Evolutionary conservation across 1,140 invertebrate genomes (phyloP).

Genomic region (Micrasema longulum): DNA sequence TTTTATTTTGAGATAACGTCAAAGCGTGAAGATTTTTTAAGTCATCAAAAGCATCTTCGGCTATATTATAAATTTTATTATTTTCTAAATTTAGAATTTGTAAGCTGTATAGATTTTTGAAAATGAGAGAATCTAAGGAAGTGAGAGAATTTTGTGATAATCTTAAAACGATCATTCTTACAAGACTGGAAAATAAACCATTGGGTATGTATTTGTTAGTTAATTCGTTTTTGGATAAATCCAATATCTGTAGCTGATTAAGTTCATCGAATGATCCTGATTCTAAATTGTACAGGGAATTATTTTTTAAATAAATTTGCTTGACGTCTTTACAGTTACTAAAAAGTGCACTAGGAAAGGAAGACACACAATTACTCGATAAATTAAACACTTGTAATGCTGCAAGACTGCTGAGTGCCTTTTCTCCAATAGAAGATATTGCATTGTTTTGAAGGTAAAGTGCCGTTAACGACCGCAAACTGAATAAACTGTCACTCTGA

Average conservation of each 20-base stretch:
- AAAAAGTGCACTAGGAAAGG: constrained; percentile 87
- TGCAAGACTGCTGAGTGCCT: constrained; percentile 81
- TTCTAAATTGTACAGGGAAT: constrained; percentile 85
- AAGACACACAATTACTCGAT: constrained; percentile 85
- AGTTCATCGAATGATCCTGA: constrained; percentile 86
- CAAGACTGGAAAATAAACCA: constrained; percentile 87
- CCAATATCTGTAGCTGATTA: constrained; percentile 85
- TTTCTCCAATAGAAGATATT: constrained; percentile 86
- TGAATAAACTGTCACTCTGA: constrained; percentile 82
- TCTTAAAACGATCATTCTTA: constrained; percentile 86
- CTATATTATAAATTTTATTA: constrained; percentile 83
- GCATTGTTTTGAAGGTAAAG: constrained; percentile 86
- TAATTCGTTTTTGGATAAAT: constrained; percentile 89
- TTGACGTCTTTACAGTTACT: constrained; percentile 78
- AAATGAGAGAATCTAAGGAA: constrained; percentile 82
- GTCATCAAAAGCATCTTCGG: constrained; percentile 82
- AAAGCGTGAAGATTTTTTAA: constrained; percentile 88
- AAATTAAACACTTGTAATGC: constrained; percentile 85
- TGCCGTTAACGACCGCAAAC: constrained; percentile 78
- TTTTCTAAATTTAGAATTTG: constrained; percentile 85
- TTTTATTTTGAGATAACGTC: constrained; percentile 82
- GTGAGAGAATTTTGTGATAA: constrained; percentile 86
- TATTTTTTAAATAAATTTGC: constrained; percentile 90
- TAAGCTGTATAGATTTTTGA: constrained; percentile 83
- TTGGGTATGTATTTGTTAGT: constrained; percentile 85